phyloP scores from a whole-genome alignment of 2,797 vertebrate species.

The Etheostoma perlongum region DNA sequence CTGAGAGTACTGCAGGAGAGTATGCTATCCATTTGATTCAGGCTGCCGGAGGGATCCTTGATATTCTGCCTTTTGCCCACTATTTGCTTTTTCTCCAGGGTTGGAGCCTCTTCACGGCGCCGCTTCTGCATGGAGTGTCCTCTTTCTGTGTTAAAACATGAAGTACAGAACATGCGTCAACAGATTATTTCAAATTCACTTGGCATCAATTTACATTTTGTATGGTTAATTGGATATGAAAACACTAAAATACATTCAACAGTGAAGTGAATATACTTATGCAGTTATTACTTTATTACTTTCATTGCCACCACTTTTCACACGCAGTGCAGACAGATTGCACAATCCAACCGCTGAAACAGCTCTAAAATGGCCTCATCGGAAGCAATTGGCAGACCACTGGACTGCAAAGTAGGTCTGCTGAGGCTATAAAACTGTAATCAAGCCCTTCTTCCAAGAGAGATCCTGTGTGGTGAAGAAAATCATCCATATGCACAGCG shows the following conservation, averaged over 20 bases:
- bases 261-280: neutral
- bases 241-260: neutral
- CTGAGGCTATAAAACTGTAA: too few species aligned
- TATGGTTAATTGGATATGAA: neutral
- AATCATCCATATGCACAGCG: too few species aligned
- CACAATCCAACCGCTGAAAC: too few species aligned
- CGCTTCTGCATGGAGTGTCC: slow-evolving; percentile 84
- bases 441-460: too few species aligned
- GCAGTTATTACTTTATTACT: neutral
- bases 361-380: too few species aligned
- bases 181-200: neutral
- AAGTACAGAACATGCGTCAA: neutral
- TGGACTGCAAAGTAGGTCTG: too few species aligned
- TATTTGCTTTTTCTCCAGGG: slow-evolving; percentile 86
- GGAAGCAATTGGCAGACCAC: too few species aligned
- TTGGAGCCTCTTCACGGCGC: slow-evolving; percentile 83
- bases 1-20: neutral
- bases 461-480: too few species aligned
- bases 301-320: too few species aligned
- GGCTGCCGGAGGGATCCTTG: neutral
- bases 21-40: neutral
- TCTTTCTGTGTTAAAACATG: slow-evolving; percentile 79
- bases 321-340: too few species aligned
- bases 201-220: neutral
- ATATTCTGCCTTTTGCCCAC: slow-evolving; percentile 1